Evolutionary conservation across 1,140 invertebrate genomes (phyloP), one percentile per base, ranked within the genome.

Genomic region (Drosophila burlai): DNA sequence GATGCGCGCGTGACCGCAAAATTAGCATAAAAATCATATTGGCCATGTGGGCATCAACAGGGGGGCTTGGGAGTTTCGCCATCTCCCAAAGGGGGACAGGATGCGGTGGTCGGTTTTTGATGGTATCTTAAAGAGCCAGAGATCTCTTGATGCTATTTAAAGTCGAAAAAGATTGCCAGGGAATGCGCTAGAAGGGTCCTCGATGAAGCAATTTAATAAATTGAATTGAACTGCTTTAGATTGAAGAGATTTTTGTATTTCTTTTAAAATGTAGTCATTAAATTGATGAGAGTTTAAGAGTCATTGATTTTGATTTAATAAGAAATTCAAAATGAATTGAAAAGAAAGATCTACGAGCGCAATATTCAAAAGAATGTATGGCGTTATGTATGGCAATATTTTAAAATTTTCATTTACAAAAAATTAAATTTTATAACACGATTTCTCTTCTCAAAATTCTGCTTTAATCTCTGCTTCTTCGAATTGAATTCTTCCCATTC

Each of bases 21-120:
- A 89, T 89, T 89, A 89, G 84, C 84, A 89, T 89, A 89, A 90
- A 89, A 89, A 89, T 89, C 81, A 89, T 84, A 89, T 89, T 89
- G 83, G 77, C 84, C 77, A 69, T 86, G 82, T 78, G 82, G 73
- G 60, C 49, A 65, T 43, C n/a, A 36, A 52, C 34, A 11, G 47
- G 24, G 57, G 55, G 57, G 36, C 46, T 45, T 15, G 52, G 62
- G 42, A 58, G 24, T 63, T 57, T 45, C 50, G 10, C 40, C 45
- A 34, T 16, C 54, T 45, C 49, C 38, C 60, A 26, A 26, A 18
- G 24, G 49, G 16, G 24, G 18, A 38, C 11, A 38, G 26, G 11
- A 15, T n/a, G 46, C 13, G n/a, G 4, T 31, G 62, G 52, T 60
- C 40, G 43, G 26, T 43, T 36, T 57, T 73, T 61, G 61, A 80